These are phyloP conservation scores for Salvelinus fontinalis DNA, from an alignment of 2,113 vertebrate genomes.

Conservation along the genomic window DNA sequence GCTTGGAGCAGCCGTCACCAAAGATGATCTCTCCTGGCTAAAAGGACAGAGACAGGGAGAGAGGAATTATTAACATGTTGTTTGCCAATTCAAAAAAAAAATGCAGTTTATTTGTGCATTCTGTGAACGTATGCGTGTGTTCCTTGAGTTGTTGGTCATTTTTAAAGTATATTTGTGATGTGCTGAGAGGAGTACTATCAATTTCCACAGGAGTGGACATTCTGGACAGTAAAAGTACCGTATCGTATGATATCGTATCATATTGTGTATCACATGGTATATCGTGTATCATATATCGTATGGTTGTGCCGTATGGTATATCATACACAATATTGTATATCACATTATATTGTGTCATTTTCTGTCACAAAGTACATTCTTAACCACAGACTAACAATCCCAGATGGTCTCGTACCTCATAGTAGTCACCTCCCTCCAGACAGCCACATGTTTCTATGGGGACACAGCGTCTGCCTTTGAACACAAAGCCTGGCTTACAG, in stretches of 20 bases:
- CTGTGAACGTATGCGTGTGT: no score
- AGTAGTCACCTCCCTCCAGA: slow-evolving; percentile 74
- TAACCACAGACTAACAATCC: slow-evolving; percentile 61
- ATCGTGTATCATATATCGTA: slow-evolving; percentile 72
- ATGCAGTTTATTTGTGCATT: no score
- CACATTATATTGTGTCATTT: neutral
- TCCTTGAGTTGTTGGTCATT: no score
- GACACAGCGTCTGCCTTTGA: slow-evolving; percentile 67
- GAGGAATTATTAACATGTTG: no score
- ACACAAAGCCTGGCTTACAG: slow-evolving; percentile 79
- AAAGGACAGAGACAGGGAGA: slow-evolving; percentile 15
- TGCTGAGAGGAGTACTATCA: no score
- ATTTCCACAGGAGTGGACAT: no score
- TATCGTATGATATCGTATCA: slow-evolving; percentile 84
- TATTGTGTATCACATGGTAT: slow-evolving; percentile 85
- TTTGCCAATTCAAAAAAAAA: no score
- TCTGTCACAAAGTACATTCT: neutral
- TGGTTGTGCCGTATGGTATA: slow-evolving; percentile 22
- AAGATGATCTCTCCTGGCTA: slow-evolving; percentile 75
- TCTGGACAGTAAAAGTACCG: slow-evolving; percentile 26
- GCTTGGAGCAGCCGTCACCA: slow-evolving; percentile 71
- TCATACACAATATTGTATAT: neutral
- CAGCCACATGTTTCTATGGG: slow-evolving; percentile 75
- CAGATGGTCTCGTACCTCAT: slow-evolving; percentile 64
- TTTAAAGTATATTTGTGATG: no score